Evolutionary conservation across 1,140 invertebrate genomes (phyloP).

Genomic region (Rhagoletis zephyria): DNA sequence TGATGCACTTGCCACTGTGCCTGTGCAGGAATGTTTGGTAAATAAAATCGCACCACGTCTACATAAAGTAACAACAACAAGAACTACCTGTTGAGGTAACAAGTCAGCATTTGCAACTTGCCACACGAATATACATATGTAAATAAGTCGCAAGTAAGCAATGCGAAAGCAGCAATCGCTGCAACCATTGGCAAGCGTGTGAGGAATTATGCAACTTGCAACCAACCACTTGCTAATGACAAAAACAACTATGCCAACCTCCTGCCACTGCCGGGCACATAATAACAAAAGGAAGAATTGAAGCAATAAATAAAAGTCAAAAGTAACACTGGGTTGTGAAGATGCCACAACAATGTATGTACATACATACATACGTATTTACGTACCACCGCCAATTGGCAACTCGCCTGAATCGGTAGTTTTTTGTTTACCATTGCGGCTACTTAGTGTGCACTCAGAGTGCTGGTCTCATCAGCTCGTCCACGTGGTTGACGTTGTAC

Average conservation of each 20-base stretch:
- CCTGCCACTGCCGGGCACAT: background rate
- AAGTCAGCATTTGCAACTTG: slow-evolving; percentile 17
- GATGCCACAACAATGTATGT: background rate
- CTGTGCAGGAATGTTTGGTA: background rate
- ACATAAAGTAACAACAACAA: slow-evolving; percentile 10
- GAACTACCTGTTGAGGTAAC: background rate
- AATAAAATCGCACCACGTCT: background rate
- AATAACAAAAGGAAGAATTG: background rate
- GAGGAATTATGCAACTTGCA: slow-evolving; percentile 8
- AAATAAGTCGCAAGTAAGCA: slow-evolving; percentile 24
- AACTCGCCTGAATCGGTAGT: background rate
- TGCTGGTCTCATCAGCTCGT: too few relatives aligned
- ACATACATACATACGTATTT: too few relatives aligned
- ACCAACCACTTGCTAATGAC: slow-evolving; percentile 20
- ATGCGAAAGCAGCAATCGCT: background rate
- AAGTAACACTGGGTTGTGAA: slow-evolving; percentile 38
- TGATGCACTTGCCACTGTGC: background rate
- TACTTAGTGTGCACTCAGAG: too few relatives aligned
- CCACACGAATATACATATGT: slow-evolving; percentile 13
- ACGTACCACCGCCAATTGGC: background rate
- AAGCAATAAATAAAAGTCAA: slow-evolving; percentile 20
- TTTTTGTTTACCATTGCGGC: background rate
- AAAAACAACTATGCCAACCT: background rate
- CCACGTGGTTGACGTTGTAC: too few relatives aligned
- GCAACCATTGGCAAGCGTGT: too few relatives aligned